A percentile compares a stretch with the other conserved stretches of the same genome.
phyloP scores from a whole-genome alignment of 2,888 invertebrate genomes.

The Zootermopsis nevadensis region DNA sequence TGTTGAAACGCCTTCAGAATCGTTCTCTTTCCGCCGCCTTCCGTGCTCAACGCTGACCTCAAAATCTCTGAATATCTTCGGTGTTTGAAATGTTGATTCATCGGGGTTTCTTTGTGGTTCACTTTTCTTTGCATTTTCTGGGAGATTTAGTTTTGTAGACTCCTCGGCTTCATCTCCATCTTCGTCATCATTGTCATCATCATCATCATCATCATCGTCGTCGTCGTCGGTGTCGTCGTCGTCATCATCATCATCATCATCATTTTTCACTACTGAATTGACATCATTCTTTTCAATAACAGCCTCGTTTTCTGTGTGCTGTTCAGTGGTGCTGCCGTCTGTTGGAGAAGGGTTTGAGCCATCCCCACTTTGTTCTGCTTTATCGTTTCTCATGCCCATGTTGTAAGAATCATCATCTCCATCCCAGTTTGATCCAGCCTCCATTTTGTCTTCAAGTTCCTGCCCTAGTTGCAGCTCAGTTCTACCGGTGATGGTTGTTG shows the following conservation, averaged over 20 bases:
- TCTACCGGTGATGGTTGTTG: background rate
- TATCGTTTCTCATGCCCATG: background rate
- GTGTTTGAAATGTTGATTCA: too few relatives aligned
- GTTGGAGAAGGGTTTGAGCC: background rate
- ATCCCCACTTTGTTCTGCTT: conserved; percentile 2
- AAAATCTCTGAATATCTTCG: background rate
- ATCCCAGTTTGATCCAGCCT: background rate
- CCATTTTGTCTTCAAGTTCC: background rate
- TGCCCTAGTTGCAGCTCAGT: background rate
- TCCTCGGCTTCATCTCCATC: conserved; percentile 32
- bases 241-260: conserved; percentile 28
- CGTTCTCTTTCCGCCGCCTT: background rate
- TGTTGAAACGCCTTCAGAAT: background rate
- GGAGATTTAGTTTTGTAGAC: background rate
- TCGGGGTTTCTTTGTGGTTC: background rate
- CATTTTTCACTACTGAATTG: conserved; percentile 7
- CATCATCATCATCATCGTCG: conserved; percentile 43
- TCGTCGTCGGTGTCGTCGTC: conserved; percentile 45
- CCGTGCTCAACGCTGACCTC: conserved; percentile 33
- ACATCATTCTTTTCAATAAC: background rate
- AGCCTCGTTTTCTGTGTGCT: background rate
- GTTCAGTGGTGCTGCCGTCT: background rate
- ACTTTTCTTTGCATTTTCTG: background rate
- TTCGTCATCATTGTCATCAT: conserved; percentile 33
- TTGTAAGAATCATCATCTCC: background rate